phyloP scores from a whole-genome alignment of 2,797 vertebrate genomes.

The Pipistrellus nathusii region DNA sequence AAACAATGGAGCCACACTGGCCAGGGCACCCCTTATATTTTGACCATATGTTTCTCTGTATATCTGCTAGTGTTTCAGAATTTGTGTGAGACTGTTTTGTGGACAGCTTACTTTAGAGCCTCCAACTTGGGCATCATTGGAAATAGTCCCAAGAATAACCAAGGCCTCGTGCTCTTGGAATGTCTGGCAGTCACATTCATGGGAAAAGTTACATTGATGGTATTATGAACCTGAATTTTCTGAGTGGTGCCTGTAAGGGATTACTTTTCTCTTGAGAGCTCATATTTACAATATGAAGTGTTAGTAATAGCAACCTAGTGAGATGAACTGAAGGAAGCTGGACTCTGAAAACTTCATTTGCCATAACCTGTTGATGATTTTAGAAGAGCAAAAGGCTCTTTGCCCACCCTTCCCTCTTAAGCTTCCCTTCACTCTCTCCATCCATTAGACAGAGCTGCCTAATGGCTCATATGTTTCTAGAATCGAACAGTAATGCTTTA shows the following conservation, averaged over 20 bases:
- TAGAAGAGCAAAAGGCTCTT: background rate
- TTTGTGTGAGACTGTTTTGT: background rate
- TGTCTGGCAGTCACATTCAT: background rate
- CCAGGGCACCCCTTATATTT: background rate
- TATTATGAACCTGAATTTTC: background rate
- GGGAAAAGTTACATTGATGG: background rate
- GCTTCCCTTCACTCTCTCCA: background rate
- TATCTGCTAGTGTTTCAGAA: background rate
- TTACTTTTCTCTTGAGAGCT: background rate
- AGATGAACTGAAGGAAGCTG: background rate
- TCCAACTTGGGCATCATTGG: background rate
- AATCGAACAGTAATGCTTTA: constrained; percentile 32
- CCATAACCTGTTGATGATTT: background rate
- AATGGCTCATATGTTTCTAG: background rate
- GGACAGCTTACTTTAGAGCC: background rate
- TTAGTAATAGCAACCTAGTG: background rate
- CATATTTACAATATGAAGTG: background rate
- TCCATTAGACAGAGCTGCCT: constrained; percentile 37
- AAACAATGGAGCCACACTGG: too few species aligned
- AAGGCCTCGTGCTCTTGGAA: background rate
- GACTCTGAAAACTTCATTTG: background rate
- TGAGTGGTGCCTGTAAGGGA: background rate
- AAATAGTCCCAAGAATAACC: background rate
- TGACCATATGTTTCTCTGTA: background rate
- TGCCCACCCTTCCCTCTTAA: background rate